phyloP scores from a whole-genome alignment of 2,888 invertebrate species.

The Formica aserva region DNA sequence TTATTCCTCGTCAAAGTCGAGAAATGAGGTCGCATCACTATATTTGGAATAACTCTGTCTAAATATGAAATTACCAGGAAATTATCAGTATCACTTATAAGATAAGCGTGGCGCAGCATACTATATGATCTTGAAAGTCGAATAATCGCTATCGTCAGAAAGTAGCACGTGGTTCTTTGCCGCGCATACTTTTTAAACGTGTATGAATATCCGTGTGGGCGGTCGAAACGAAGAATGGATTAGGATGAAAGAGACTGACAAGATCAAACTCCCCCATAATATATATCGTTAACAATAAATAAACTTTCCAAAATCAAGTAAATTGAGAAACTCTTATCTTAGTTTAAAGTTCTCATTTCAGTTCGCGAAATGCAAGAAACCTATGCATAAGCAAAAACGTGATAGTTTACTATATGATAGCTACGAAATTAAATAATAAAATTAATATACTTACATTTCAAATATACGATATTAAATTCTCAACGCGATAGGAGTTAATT shows the following conservation, averaged over 20 bases:
- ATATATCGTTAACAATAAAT: neutral
- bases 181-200: conserved; percentile 15
- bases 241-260: conserved; percentile 33
- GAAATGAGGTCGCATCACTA: neutral
- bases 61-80: conserved; percentile 42
- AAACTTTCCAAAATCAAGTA: conserved; percentile 10
- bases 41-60: neutral
- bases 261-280: neutral
- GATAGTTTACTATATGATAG: neutral
- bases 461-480: neutral
- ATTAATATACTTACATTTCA: neutral
- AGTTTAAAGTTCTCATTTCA: neutral
- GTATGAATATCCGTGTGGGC: conserved; percentile 66
- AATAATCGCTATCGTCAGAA: conserved; percentile 40
- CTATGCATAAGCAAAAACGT: neutral
- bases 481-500: neutral
- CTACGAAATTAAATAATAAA: neutral
- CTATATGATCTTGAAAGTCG: conserved; percentile 22
- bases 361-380: neutral
- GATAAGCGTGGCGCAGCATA: conserved; percentile 2
- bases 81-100: neutral
- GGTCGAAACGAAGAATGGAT: conserved; percentile 45
- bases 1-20: neutral
- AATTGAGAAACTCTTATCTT: neutral
- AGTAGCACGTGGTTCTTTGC: conserved; percentile 38